Base-by-base conservation (phyloP, 1,140 invertebrate species). In the Centruroides sculpturatus region DNA sequence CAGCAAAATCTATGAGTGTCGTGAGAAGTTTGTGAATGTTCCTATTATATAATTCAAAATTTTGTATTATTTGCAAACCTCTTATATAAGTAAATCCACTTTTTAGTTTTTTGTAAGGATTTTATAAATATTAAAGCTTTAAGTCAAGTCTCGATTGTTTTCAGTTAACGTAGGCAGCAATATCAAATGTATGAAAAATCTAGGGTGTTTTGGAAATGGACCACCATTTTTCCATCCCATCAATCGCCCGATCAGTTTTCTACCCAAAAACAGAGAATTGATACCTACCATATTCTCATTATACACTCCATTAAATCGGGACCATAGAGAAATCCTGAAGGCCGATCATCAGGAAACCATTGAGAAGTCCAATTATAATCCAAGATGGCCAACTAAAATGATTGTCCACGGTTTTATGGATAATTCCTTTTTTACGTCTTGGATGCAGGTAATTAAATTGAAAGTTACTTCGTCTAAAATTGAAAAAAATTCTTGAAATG, bases 371-470 rank as follows among this genome's bases (percentile, higher is more conserved):
- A 36, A 57, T 51, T 60, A 61, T 49, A 23, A 59, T 68, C 75
- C 79, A 3, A 69, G 72, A 3, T 79, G 78, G n/a, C 81, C 82
- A 35, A 78, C 86, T 49, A 89, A 83, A 68, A 78, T 92, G 59
- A 81, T 93, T 47, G 80, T 83, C 8, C 89, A 92, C 68, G 90
- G 90, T 9, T 92, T 64, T 6, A 61, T 63, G 23, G 63, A 64
- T 51, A 64, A 61, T 11, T 48, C 55, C 49, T 13, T 13, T 9
- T n/a, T 61, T 48, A 61, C 47, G 0, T 52, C 63, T 10, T 64
- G 63, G 63, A 46, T 64, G n/a, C 41, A 62, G 48, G 63, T 64
- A 59, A 13, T 53, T 23, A 23, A 23, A 23, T 23, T 23, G 23
- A 23, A 23, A 23, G 23, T 23, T 23, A 23, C 23, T 23, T 23